Base-by-base conservation (phyloP, 2,888 invertebrate genomes). In the Myopa testacea region DNA sequence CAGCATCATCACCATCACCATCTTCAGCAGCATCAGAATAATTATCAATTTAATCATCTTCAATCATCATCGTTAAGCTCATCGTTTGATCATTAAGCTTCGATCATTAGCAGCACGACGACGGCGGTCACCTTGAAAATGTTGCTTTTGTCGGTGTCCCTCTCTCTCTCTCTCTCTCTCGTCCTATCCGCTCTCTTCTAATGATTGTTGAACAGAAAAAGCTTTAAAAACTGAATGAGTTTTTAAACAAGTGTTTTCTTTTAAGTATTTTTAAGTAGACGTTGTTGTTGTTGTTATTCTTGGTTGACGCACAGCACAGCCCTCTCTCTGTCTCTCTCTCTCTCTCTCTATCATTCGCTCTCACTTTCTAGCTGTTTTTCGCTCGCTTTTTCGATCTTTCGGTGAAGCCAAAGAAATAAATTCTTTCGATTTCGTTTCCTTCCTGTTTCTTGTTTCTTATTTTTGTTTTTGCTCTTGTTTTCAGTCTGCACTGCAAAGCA, bases 401-500 rank as follows among this genome's bases (percentile, higher is more conserved):
- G 1, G 26, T 26, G 26, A 26, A 26, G 26, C 26, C 26, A 26
- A 26, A 26, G 26, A 26, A 68, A 62, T 73, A 65, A 55, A 55
- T 55, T 63, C 75, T 73, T 60, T 38, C 37, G 10, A 60, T 60
- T 60, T 52, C 26, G 26, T 10, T 7, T 62, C 4, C 1, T 79
- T 80, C 80, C 76, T 26, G 79, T 40, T 45, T 69, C 55, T 14
- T 81, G 78, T 80, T 76, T 71, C 78, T 65, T 78, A 65, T 72
- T 68, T 76, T 70, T 74, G 70, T 71, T 76, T 79, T 73, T 55
- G 65, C 69, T 75, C 76, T 60, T 67, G 37, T 75, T 63, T 63
- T 63, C 12, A 8, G 52, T 69, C 77, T 82, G 80, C 78, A 83
- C 84, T 83, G 84, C 82, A 82, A 84, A 84, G 85, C 83, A 84